Percentiles rank a stretch among this genome's conserved stretches.
Evolutionary conservation across 2,113 vertebrate genomes (phyloP).

Genomic region (Passer domesticus): DNA sequence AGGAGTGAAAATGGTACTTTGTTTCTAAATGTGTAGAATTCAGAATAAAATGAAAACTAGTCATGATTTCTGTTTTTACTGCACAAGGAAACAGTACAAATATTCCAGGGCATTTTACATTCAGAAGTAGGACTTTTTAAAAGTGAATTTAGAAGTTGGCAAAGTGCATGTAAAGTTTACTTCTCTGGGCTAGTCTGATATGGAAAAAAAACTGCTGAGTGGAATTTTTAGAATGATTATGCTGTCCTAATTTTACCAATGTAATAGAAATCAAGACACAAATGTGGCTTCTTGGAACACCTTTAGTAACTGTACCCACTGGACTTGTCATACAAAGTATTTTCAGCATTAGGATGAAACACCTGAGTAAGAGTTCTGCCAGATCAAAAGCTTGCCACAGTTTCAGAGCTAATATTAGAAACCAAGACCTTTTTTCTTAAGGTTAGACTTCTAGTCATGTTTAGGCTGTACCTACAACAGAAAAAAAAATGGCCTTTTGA

Average conservation of each 20-base stretch:
- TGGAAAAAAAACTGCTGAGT: neutral
- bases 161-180: neutral
- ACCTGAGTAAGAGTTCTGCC: neutral
- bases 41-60: neutral
- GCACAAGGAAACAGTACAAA: neutral
- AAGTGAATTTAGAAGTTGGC: neutral
- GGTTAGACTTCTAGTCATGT: neutral
- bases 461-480: neutral
- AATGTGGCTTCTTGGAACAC: neutral
- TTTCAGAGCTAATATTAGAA: neutral
- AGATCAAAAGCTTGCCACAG: neutral
- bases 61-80: neutral
- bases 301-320: neutral
- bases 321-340: neutral
- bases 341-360: neutral
- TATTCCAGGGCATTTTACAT: neutral
- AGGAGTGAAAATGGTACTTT: neutral
- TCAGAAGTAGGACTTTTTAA: neutral
- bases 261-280: neutral
- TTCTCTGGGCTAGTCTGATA: neutral
- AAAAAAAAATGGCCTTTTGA: neutral
- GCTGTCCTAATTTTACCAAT: neutral
- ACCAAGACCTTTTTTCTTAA: neutral
- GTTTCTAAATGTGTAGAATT: neutral
- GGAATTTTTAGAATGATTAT: neutral